Percentiles rank a stretch among this genome's conserved stretches.
These are phyloP conservation scores for Scophthalmus maximus DNA, from an alignment of 2,113 vertebrate genomes.

Conservation along the genomic window DNA sequence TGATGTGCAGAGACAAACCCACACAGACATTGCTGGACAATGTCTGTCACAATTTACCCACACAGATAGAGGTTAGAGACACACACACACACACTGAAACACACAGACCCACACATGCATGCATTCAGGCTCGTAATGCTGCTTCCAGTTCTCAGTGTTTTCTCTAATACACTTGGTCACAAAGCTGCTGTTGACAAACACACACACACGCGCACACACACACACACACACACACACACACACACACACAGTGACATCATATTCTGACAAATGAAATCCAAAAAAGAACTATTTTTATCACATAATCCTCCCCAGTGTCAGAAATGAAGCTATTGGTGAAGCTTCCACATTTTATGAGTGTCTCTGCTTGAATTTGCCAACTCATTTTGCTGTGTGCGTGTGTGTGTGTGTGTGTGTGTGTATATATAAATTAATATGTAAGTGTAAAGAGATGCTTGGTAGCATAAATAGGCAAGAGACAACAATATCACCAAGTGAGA, in stretches of 20 bases:
- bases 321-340: slow-evolving; percentile 3
- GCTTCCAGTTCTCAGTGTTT: slow-evolving; percentile 1
- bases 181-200: not conserved
- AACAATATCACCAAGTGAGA: slow-evolving; percentile 41
- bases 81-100: not conserved
- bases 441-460: not conserved
- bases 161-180: not conserved
- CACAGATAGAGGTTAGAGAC: slow-evolving; percentile 87
- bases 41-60: slow-evolving; percentile 93
- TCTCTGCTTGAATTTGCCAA: not conserved
- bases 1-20: slow-evolving; percentile 98
- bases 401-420: slow-evolving; percentile 1
- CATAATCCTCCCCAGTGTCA: slow-evolving; percentile 5
- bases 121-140: not conserved
- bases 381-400: too few relatives aligned
- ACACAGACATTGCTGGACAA: slow-evolving; percentile 91
- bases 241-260: not conserved
- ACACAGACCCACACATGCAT: not conserved
- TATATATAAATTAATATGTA: not conserved
- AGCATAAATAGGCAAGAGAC: slow-evolving; percentile 22
- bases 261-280: not conserved
- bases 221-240: not conserved
- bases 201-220: not conserved
- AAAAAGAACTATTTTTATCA: slow-evolving; percentile 13
- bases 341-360: not conserved